Evolutionary conservation across 2,888 invertebrate species (phyloP), one percentile per base, ranked within the genome.

Genomic region (Pristionchus japonicus): DNA sequence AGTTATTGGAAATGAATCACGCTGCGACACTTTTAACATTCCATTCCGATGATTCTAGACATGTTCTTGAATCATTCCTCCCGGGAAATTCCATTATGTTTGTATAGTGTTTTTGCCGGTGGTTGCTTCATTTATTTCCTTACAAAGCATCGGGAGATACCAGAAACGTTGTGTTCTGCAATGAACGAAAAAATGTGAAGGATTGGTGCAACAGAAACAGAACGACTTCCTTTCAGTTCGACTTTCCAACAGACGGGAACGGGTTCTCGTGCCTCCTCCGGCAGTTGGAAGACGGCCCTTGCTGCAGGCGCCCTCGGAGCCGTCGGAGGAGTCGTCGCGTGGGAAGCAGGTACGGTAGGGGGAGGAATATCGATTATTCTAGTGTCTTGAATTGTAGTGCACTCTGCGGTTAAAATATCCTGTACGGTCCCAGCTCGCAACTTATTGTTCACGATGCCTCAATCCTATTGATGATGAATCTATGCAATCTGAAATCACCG

Each of bases 261-360:
- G 20, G 91, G 91, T 13, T 91, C 91, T 7, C 74, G 89, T 34
- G 87, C 90, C 11, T 88, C 91, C 47, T 90, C 88, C 83, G 88
- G 89, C 61, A 89, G 90, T 27, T 93, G 93, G 90, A 93, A 92
- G 64, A 90, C 90, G 40, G 93, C 93, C 0, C 89, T 93, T n/a
- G 92, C 93, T 67, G 93, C 93, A 84, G 93, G 92, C 82, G 93
- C 93, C 37, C 86, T 93, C 86, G 93, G 93, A 84, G 91, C 93
- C 11, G 91, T 93, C n/a, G 93, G 93, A 88, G 93, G 85, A 64
- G 85, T 85, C 20, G n/a, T 85, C 31, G 85, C 85, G 64, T 85
- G 85, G 85, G 85, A 85, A 64, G 85, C 85, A n/a, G 85, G 85
- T 85, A 57, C 80, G 47, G 80, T 80, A 80, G 34, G 6, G 4